phyloP scores from a whole-genome alignment of 2,113 vertebrate species.

The Aspiorhynchus laticeps region DNA sequence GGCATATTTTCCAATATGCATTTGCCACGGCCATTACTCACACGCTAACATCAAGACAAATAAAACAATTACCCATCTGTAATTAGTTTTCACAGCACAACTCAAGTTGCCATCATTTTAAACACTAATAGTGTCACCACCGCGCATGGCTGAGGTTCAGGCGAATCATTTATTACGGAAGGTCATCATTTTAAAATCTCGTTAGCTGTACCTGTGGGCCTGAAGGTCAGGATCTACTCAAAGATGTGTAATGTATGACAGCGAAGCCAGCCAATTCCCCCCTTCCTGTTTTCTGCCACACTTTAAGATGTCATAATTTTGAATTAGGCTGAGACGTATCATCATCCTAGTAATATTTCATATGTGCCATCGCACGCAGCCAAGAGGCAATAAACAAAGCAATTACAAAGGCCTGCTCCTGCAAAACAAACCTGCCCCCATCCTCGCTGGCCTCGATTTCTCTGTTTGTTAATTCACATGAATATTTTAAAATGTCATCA shows the following conservation, averaged over 20 bases:
- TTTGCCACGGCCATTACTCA: slow-evolving; percentile 46
- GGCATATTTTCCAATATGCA: slow-evolving; percentile 54
- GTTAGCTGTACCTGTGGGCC: slow-evolving; percentile 72
- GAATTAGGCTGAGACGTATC: slow-evolving; percentile 75
- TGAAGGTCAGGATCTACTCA: slow-evolving; percentile 68
- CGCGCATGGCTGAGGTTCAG: slow-evolving; percentile 30
- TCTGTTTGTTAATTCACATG: slow-evolving; percentile 70
- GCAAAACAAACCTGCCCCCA: slow-evolving; percentile 65
- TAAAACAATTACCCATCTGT: slow-evolving; percentile 59
- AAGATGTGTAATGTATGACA: slow-evolving; percentile 50
- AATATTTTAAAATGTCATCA: slow-evolving; percentile 75
- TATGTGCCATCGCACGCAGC: slow-evolving; percentile 70
- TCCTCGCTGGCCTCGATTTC: slow-evolving; percentile 69
- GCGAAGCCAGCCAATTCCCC: neutral
- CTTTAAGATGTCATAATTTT: slow-evolving; percentile 74
- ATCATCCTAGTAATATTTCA: slow-evolving; percentile 75
- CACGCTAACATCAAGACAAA: slow-evolving; percentile 53
- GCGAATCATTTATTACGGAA: slow-evolving; percentile 63
- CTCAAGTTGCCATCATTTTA: slow-evolving; percentile 41
- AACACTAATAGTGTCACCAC: slow-evolving; percentile 43
- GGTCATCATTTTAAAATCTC: slow-evolving; percentile 66
- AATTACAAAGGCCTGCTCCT: slow-evolving; percentile 71
- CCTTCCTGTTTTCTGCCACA: slow-evolving; percentile 43
- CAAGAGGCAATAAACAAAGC: slow-evolving; percentile 74
- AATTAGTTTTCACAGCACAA: slow-evolving; percentile 57